Conservation (phyloP, 2,888 invertebrate genomes). For the Gnatocerus cornutus region DNA sequence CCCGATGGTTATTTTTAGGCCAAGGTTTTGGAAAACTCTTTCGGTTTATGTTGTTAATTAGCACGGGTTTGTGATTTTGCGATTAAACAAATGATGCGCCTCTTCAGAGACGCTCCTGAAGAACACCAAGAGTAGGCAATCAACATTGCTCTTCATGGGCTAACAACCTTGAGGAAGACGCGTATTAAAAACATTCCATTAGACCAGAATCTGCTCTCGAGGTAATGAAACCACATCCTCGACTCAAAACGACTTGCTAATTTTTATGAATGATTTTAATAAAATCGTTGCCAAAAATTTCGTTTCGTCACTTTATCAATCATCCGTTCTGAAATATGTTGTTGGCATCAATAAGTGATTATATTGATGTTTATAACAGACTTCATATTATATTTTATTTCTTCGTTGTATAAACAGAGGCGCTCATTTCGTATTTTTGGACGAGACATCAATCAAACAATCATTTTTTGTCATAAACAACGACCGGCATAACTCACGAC, state of each 20-base stretch:
- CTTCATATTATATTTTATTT: no score
- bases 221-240: neutral
- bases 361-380: no score
- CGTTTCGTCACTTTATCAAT: neutral
- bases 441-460: no score
- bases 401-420: no score
- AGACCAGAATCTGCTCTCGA: neutral
- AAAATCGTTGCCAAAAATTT: neutral
- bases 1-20: conserved; percentile 33
- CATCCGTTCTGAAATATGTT: neutral
- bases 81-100: conserved; percentile 6
- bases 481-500: no score
- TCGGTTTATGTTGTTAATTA: conserved; percentile 11
- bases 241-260: no score
- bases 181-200: conserved; percentile 4
- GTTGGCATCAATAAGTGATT: neutral
- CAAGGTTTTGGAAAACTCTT: conserved; percentile 30
- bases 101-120: conserved; percentile 4
- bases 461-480: no score
- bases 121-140: conserved; percentile 31
- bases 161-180: conserved; percentile 14
- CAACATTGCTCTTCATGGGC: conserved; percentile 27
- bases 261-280: neutral
- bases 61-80: conserved; percentile 20
- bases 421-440: no score